phyloP scores from a whole-genome alignment of 1,140 invertebrate species.

The Condylostylus longicornis region DNA sequence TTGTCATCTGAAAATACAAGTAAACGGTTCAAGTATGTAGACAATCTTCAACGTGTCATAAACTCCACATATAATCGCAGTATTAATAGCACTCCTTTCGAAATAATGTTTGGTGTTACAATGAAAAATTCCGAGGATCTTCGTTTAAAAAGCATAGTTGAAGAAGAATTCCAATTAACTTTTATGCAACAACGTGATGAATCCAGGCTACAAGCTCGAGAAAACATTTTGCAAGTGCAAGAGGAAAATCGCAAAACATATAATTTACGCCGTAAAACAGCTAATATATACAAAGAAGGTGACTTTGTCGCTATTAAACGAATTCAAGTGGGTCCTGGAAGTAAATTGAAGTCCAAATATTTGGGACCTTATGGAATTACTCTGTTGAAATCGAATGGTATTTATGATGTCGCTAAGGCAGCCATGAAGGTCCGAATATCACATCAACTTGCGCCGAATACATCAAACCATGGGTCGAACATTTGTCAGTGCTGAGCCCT shows the following conservation, averaged over 20 bases:
- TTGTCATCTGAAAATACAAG: not conserved
- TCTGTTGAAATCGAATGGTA: not conserved
- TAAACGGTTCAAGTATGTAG: slow-evolving; percentile 4
- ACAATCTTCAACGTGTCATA: slow-evolving; percentile 4
- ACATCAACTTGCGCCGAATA: slow-evolving; percentile 19
- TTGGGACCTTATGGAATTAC: slow-evolving; percentile 15
- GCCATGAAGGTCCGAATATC: slow-evolving; percentile 13
- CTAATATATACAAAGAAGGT: slow-evolving; percentile 11
- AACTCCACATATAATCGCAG: slow-evolving; percentile 4
- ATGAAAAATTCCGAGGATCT: slow-evolving; percentile 3
- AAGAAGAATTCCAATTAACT: not conserved
- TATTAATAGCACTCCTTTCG: slow-evolving; percentile 3
- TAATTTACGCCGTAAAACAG: slow-evolving; percentile 13
- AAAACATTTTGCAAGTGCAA: slow-evolving; percentile 21
- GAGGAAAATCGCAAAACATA: slow-evolving; percentile 22
- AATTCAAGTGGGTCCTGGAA: slow-evolving; percentile 15
- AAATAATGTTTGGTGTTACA: slow-evolving; percentile 5
- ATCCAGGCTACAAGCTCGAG: slow-evolving; percentile 9
- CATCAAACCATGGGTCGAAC: slow-evolving; percentile 25
- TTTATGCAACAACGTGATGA: slow-evolving; percentile 6
- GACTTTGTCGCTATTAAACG: slow-evolving; percentile 20
- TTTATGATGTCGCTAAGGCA: not conserved
- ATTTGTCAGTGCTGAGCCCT: too few species aligned
- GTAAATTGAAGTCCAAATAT: slow-evolving; percentile 18
- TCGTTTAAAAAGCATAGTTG: slow-evolving; percentile 1